These are phyloP conservation scores for Formica exsecta DNA, from an alignment of 1,140 invertebrate genomes.

Conservation along the genomic window DNA sequence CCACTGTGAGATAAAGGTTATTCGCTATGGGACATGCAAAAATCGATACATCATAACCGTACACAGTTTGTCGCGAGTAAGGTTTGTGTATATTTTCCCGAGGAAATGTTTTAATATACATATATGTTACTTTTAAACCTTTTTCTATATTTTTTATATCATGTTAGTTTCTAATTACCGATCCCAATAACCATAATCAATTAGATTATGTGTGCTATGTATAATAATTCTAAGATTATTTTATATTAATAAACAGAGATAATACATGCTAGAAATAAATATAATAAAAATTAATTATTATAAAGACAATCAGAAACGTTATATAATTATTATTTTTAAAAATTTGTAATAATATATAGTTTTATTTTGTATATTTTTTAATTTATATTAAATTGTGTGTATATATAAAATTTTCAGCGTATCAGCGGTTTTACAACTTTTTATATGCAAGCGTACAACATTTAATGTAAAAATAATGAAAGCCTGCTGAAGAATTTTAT, in stretches of 20 bases:
- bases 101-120: neutral
- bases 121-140: neutral
- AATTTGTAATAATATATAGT: neutral
- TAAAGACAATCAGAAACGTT: neutral
- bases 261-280: neutral
- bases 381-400: neutral
- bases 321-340: neutral
- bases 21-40: conserved; percentile 57
- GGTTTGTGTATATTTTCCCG: neutral
- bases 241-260: conserved; percentile 3
- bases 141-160: neutral
- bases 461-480: neutral
- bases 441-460: neutral
- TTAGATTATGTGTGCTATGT: neutral
- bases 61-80: conserved; percentile 26
- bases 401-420: neutral
- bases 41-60: conserved; percentile 59
- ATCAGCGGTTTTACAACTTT: neutral
- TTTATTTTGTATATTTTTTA: neutral
- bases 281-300: conserved; percentile 25
- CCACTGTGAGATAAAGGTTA: conserved; percentile 69
- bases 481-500: neutral
- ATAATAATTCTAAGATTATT: neutral
- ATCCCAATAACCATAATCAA: neutral
- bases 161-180: neutral